Conservation (phyloP, 2,888 invertebrate species). For the Lordiphosa fenestrarum region DNA sequence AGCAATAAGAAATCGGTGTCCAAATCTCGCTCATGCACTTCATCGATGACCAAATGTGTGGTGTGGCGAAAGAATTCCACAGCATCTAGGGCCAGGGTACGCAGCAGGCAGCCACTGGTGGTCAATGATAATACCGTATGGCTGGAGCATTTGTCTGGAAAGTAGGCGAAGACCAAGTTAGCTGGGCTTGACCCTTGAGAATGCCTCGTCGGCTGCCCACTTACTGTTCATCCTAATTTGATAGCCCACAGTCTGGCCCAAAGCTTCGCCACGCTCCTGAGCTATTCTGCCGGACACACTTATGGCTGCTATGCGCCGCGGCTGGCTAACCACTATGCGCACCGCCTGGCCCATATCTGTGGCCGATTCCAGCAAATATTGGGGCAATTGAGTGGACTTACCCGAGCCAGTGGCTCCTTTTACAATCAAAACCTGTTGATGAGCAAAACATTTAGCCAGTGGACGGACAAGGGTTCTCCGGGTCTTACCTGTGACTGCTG, state of each 20-base stretch:
- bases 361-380: slow-evolving; percentile 91
- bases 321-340: slow-evolving; percentile 95
- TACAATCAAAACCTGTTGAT: slow-evolving; percentile 85
- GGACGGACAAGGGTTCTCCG: no score
- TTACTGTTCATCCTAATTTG: slow-evolving; percentile 93
- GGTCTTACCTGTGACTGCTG: slow-evolving; percentile 59
- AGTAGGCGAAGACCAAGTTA: not conserved
- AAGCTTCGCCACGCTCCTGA: slow-evolving; percentile 86
- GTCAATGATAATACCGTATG: slow-evolving; percentile 76
- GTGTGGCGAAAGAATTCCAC: slow-evolving; percentile 66
- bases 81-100: slow-evolving; percentile 91
- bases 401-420: slow-evolving; percentile 95
- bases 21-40: slow-evolving; percentile 96
- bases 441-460: not conserved
- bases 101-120: slow-evolving; percentile 81
- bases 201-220: slow-evolving; percentile 26
- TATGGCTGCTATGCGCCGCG: slow-evolving; percentile 93
- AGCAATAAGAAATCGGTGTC: slow-evolving; percentile 96
- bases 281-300: slow-evolving; percentile 92
- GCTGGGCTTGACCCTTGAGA: no score
- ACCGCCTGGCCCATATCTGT: slow-evolving; percentile 84
- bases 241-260: slow-evolving; percentile 89
- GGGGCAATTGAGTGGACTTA: slow-evolving; percentile 97
- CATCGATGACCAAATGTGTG: slow-evolving; percentile 95
- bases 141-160: slow-evolving; percentile 63